phyloP scores from a whole-genome alignment of 1,140 invertebrate genomes.

The Zaprionus lachaisei region DNA sequence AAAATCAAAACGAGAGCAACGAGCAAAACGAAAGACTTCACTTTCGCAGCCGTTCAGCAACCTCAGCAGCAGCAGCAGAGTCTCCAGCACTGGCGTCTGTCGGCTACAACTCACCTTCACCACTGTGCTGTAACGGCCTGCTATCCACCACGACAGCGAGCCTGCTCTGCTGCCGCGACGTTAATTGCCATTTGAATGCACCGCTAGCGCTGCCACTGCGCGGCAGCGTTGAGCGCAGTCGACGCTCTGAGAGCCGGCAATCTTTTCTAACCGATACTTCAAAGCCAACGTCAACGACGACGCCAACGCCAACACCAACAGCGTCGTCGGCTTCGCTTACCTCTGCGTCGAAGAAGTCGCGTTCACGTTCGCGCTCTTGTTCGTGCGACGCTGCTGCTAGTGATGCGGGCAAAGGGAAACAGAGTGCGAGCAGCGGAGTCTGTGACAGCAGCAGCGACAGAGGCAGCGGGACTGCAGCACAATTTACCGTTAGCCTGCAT shows the following conservation, averaged over 20 bases:
- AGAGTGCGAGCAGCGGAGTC: slow-evolving; percentile 2
- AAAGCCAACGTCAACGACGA: slow-evolving; percentile 33
- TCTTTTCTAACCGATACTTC: slow-evolving; percentile 42
- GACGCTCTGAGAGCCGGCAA: slow-evolving; percentile 62
- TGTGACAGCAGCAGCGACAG: slow-evolving; percentile 24
- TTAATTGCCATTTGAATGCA: slow-evolving; percentile 78
- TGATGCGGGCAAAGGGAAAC: slow-evolving; percentile 14
- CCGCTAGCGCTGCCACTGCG: slow-evolving; percentile 45
- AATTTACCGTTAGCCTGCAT: slow-evolving; percentile 88
- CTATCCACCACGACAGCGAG: slow-evolving; percentile 44
- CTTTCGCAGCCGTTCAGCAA: slow-evolving; percentile 75
- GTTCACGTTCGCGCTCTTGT: slow-evolving; percentile 42
- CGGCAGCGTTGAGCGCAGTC: slow-evolving; percentile 55
- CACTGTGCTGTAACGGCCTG: slow-evolving; percentile 76
- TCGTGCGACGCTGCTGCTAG: slow-evolving; percentile 23
- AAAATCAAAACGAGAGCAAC: slow-evolving; percentile 49
- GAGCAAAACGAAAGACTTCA: slow-evolving; percentile 83
- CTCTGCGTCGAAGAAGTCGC: slow-evolving; percentile 43
- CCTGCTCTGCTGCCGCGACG: slow-evolving; percentile 74
- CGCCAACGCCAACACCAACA: slow-evolving; percentile 44
- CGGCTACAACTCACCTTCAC: slow-evolving; percentile 61
- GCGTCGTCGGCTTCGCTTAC: slow-evolving; percentile 47
- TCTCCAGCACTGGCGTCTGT: slow-evolving; percentile 7
- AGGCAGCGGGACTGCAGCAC: slow-evolving; percentile 22
- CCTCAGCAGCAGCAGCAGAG: slow-evolving; percentile 36